Conservation (phyloP, 2,797 vertebrate genomes). For the Aythya fuligula region DNA sequence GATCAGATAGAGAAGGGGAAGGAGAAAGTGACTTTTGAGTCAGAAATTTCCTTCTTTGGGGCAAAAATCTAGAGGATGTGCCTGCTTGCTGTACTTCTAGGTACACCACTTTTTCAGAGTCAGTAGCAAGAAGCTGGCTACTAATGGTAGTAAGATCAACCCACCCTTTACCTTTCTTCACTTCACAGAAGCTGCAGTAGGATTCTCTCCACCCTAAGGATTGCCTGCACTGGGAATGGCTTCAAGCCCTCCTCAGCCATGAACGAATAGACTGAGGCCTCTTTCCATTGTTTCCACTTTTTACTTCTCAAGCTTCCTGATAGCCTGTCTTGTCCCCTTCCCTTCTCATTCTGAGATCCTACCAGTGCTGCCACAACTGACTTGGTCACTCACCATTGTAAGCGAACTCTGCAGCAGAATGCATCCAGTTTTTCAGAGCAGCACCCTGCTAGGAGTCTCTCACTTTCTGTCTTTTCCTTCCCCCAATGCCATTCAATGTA, state of each 20-base stretch:
- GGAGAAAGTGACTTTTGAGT: neutral
- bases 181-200: neutral
- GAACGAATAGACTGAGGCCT: neutral
- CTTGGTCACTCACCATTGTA: neutral
- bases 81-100: neutral
- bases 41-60: neutral
- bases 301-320: neutral
- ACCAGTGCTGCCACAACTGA: neutral
- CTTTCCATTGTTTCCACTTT: neutral
- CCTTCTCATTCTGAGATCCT: neutral
- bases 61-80: neutral
- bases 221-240: neutral
- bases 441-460: neutral
- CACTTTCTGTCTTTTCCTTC: neutral
- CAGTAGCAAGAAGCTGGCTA: neutral
- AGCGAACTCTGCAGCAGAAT: neutral
- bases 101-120: neutral
- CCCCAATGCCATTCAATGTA: neutral
- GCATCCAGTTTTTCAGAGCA: neutral
- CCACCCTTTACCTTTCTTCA: neutral
- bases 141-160: neutral
- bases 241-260: neutral
- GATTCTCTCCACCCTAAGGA: neutral
- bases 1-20: neutral
- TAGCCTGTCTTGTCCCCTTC: neutral